Conservation (phyloP, 2,888 invertebrate genomes). For the Callosobruchus maculatus region DNA sequence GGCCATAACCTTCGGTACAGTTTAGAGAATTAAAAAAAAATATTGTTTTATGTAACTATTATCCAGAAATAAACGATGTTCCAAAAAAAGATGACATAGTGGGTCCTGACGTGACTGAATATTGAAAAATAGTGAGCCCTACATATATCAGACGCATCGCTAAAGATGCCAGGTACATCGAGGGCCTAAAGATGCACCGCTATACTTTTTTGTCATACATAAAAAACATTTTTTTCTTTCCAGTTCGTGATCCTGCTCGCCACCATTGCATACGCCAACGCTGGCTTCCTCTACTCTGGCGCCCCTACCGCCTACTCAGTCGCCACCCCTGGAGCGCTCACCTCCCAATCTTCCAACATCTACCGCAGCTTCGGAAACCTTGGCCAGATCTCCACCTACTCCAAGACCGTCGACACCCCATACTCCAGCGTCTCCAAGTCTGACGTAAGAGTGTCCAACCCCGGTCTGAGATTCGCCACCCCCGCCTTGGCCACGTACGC, state of each 20-base stretch:
- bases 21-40: no score
- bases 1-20: no score
- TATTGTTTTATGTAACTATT: no score
- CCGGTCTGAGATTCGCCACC: conserved; percentile 47
- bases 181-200: no score
- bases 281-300: conserved; percentile 51
- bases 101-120: no score
- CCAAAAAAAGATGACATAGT: no score
- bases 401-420: conserved; percentile 68
- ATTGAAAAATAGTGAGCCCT: no score
- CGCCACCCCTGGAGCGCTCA: conserved; percentile 52
- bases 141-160: no score
- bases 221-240: conserved; percentile 15
- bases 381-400: conserved; percentile 66
- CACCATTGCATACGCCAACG: conserved; percentile 53
- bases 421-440: conserved; percentile 69
- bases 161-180: no score
- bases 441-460: conserved; percentile 68
- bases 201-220: no score
- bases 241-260: conserved; percentile 56
- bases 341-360: conserved; percentile 60
- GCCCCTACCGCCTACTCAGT: conserved; percentile 46
- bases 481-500: conserved; percentile 38
- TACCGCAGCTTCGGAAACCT: conserved; percentile 63
- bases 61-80: no score